A percentile compares a stretch with the other conserved stretches of the same genome.
Conservation (phyloP, 2,888 invertebrate species). For the Caenorhabditis virilis region DNA sequence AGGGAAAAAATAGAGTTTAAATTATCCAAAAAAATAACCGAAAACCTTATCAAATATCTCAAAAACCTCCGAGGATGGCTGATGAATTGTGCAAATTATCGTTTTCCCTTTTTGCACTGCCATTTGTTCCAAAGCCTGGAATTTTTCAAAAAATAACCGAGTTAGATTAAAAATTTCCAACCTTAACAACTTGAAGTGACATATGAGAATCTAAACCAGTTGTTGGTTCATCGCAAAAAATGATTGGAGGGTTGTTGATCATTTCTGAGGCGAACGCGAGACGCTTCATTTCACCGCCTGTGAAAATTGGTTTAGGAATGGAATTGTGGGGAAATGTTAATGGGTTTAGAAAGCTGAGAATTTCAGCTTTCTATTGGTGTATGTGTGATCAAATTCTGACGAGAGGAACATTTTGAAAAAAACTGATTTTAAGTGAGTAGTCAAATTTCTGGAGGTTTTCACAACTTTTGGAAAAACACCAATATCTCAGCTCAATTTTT, state of each 20-base stretch:
- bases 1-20: too few species aligned
- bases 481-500: too few species aligned
- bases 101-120: slow-evolving; percentile 78
- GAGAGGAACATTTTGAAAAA: too few species aligned
- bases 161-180: slow-evolving; percentile 1
- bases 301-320: too few species aligned
- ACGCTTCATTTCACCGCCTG: slow-evolving; percentile 93
- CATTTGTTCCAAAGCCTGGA: slow-evolving; percentile 45
- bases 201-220: slow-evolving; percentile 86
- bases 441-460: too few species aligned
- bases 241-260: slow-evolving; percentile 87
- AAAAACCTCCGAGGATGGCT: slow-evolving; percentile 87
- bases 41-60: slow-evolving; percentile 85
- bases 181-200: slow-evolving; percentile 17
- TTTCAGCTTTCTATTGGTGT: too few species aligned
- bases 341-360: too few species aligned
- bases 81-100: slow-evolving; percentile 89
- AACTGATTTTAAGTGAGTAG: too few species aligned
- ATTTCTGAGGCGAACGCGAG: slow-evolving; percentile 92
- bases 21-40: too few species aligned
- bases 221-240: slow-evolving; percentile 96
- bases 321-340: too few species aligned
- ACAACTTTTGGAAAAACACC: too few species aligned
- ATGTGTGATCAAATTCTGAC: too few species aligned
- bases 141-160: neutral